Evolutionary conservation across 2,888 invertebrate genomes (phyloP).

Genomic region (Linyphia triangularis): DNA sequence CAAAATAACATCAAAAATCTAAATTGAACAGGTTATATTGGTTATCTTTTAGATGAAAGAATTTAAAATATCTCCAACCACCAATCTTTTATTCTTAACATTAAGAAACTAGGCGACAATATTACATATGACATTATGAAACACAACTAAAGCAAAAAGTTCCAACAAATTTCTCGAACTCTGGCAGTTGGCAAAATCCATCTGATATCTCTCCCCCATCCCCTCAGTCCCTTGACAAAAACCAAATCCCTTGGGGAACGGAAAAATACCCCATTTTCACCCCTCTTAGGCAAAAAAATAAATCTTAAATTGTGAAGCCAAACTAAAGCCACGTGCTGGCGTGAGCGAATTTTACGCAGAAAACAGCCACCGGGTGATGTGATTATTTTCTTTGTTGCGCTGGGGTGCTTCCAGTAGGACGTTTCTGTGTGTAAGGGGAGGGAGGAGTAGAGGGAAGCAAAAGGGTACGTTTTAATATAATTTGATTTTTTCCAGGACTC

Average conservation of each 20-base stretch:
- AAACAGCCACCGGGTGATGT: neutral
- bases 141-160: too few species aligned
- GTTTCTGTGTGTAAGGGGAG: neutral
- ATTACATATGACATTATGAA: too few species aligned
- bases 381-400: conserved; percentile 16
- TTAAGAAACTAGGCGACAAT: too few species aligned
- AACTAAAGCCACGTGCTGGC: conserved; percentile 34
- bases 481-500: conserved; percentile 18
- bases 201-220: neutral
- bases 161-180: too few species aligned
- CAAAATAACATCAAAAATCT: too few species aligned
- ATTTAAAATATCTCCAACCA: too few species aligned
- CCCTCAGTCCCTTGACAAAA: neutral
- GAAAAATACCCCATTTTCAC: neutral
- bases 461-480: conserved; percentile 25
- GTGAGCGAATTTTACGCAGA: conserved; percentile 19
- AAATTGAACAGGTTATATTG: too few species aligned
- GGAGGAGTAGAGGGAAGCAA: neutral
- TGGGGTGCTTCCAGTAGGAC: neutral
- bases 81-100: too few species aligned
- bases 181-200: conserved; percentile 53
- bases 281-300: neutral
- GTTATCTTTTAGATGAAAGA: too few species aligned
- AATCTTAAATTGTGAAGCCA: neutral
- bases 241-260: neutral